Conservation (phyloP, 2,113 vertebrate species). For the Silurus asotus region DNA sequence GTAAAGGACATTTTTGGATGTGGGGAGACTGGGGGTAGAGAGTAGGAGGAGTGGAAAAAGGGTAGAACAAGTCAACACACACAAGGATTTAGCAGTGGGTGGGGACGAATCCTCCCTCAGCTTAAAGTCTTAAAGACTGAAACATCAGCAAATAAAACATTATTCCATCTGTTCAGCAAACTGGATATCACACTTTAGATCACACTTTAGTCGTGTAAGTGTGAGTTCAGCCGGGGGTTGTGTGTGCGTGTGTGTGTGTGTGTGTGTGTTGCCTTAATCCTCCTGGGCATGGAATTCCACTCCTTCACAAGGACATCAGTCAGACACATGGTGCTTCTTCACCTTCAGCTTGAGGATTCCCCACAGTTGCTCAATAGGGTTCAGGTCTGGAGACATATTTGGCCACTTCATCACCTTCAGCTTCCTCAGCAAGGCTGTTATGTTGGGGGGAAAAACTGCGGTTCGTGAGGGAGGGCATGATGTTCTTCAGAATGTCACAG, state of each 20-base stretch:
- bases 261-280: too few relatives aligned
- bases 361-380: too few relatives aligned
- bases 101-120: conserved; percentile 29
- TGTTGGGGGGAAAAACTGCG: too few relatives aligned
- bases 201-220: neutral
- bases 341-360: too few relatives aligned
- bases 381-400: too few relatives aligned
- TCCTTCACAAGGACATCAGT: too few relatives aligned
- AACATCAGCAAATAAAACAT: conserved; percentile 19
- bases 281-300: too few relatives aligned
- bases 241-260: too few relatives aligned
- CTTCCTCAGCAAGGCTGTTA: neutral
- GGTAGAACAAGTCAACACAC: neutral
- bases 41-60: conserved; percentile 32
- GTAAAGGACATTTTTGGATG: neutral
- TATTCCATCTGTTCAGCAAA: conserved; percentile 22
- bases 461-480: too few relatives aligned
- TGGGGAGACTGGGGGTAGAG: neutral
- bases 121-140: neutral
- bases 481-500: too few relatives aligned
- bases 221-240: neutral
- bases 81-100: conserved; percentile 24
- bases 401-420: neutral
- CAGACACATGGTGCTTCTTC: too few relatives aligned
- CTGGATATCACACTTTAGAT: neutral